Conservation (phyloP, 2,797 vertebrate genomes). For the Cossypha heuglini region DNA sequence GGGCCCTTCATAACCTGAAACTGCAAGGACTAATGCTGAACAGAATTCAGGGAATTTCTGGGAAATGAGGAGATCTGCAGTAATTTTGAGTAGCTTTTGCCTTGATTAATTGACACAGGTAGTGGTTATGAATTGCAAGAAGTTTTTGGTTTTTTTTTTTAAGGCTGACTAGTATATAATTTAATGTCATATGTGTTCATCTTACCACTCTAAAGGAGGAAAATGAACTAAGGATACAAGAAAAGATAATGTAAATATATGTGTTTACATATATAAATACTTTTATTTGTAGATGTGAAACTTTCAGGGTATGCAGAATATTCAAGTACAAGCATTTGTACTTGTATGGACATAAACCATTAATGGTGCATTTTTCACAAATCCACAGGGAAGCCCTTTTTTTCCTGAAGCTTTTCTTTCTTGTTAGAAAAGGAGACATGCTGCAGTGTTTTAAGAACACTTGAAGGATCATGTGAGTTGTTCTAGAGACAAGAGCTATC, state of each 20-base stretch:
- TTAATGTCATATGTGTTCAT: background rate
- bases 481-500: background rate
- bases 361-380: background rate
- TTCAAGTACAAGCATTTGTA: background rate
- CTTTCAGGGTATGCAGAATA: background rate
- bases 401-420: background rate
- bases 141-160: background rate
- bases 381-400: fast-evolving
- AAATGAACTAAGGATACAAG: background rate
- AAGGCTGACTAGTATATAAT: background rate
- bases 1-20: background rate
- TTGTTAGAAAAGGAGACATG: background rate
- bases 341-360: background rate
- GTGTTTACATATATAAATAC: background rate
- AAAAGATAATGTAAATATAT: background rate
- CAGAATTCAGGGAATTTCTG: background rate
- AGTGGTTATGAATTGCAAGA: background rate
- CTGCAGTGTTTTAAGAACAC: background rate
- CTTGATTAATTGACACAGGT: background rate
- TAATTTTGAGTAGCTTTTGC: background rate
- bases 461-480: background rate
- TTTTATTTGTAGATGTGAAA: background rate
- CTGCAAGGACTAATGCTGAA: background rate
- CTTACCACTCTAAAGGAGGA: background rate
- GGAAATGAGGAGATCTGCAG: background rate